Conservation (phyloP, 1,140 invertebrate genomes). For the Medauroidea extradentata region DNA sequence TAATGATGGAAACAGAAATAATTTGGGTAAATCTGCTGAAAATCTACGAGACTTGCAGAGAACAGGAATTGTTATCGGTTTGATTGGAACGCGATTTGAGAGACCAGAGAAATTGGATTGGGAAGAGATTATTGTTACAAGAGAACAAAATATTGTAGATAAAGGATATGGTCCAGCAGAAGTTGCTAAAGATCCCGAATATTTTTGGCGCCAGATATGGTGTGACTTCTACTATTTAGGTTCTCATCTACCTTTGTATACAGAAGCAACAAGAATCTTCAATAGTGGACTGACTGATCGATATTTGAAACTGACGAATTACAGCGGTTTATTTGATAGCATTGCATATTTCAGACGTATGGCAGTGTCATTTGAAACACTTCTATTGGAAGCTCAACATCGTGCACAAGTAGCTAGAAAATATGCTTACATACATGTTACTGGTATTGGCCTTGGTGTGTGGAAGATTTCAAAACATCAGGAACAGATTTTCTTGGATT, state of each 20-base stretch:
- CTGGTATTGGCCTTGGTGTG: constrained; percentile 45
- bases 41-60: not conserved
- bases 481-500: constrained; percentile 43
- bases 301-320: not conserved
- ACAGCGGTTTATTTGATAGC: constrained; percentile 34
- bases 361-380: constrained; percentile 43
- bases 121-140: constrained; percentile 50
- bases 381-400: constrained; percentile 38
- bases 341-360: constrained; percentile 44
- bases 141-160: constrained; percentile 46
- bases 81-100: constrained; percentile 48
- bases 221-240: constrained; percentile 37
- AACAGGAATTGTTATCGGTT: constrained; percentile 26
- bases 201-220: constrained; percentile 35
- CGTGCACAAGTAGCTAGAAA: no score
- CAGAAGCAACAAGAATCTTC: constrained; percentile 27
- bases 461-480: constrained; percentile 33
- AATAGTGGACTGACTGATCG: not conserved
- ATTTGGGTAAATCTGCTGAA: constrained; percentile 43
- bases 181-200: no score
- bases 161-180: constrained; percentile 41
- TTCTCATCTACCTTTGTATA: constrained; percentile 37
- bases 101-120: constrained; percentile 51
- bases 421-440: constrained; percentile 44
- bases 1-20: constrained; percentile 58